phyloP scores from a whole-genome alignment of 92 coral and sea anemone species.

The Umimayanthus kanabou region DNA sequence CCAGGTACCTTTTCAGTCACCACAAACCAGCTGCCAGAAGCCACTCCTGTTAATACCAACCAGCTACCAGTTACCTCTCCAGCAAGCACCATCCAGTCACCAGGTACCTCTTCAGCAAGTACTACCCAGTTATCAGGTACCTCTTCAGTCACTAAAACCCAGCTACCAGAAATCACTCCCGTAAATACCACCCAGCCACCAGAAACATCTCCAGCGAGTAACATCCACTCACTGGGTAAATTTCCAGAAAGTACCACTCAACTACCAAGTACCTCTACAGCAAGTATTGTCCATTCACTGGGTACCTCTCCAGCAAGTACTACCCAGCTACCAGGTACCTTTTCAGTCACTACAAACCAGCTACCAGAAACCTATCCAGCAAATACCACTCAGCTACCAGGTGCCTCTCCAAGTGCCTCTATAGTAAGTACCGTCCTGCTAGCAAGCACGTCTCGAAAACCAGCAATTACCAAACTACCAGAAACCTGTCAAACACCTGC shows the following conservation, averaged over 20 bases:
- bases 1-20: neutral
- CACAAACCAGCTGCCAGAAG: neutral
- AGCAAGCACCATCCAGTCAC: neutral
- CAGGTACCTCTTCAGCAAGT: neutral
- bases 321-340: neutral
- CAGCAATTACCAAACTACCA: neutral
- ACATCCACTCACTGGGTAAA: neutral
- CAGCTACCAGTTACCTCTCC: slow-evolving; percentile 6
- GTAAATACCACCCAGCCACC: neutral
- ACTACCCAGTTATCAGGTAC: neutral
- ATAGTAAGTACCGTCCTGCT: neutral
- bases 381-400: neutral
- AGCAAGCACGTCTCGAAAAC: neutral
- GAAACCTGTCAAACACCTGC: neutral
- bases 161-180: neutral
- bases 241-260: neutral
- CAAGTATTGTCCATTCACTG: neutral
- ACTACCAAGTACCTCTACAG: neutral
- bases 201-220: neutral
- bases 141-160: too few relatives aligned
- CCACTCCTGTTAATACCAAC: neutral
- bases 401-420: neutral
- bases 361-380: neutral
- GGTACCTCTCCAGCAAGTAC: slow-evolving; percentile 4
- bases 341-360: neutral